These are phyloP conservation scores for Himalopsyche japonica DNA, from an alignment of 2,888 invertebrate genomes.

Conservation along the genomic window DNA sequence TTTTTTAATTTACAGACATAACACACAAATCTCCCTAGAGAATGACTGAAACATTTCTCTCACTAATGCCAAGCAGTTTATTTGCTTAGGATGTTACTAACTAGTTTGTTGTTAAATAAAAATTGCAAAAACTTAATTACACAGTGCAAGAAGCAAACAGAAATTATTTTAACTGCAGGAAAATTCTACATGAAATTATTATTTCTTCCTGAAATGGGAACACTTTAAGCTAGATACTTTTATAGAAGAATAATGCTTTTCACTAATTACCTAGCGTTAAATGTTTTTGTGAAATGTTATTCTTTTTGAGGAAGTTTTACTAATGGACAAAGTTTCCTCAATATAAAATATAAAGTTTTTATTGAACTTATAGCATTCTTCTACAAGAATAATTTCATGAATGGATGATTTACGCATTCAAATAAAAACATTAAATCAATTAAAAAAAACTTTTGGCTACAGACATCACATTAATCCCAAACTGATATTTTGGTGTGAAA, in stretches of 20 bases:
- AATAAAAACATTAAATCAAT: too few relatives aligned
- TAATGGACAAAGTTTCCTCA: neutral
- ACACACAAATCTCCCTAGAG: constrained; percentile 14
- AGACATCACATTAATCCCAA: too few relatives aligned
- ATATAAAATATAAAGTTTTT: too few relatives aligned
- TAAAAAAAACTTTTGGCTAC: too few relatives aligned
- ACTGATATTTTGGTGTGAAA: too few relatives aligned
- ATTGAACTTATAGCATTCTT: too few relatives aligned
- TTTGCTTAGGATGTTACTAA: constrained; percentile 21
- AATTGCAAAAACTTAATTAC: constrained; percentile 30
- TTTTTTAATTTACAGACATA: constrained; percentile 8
- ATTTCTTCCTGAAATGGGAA: neutral
- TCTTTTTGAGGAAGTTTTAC: neutral
- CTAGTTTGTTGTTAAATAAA: constrained; percentile 15
- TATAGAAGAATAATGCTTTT: neutral
- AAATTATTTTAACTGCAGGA: neutral
- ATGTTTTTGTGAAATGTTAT: neutral
- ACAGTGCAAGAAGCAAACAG: neutral
- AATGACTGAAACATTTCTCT: constrained; percentile 1
- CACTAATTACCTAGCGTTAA: neutral
- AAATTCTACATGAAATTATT: neutral
- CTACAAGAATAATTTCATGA: too few relatives aligned
- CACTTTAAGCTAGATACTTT: neutral
- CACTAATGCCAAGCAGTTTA: constrained; percentile 20
- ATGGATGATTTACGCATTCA: too few relatives aligned